Base-by-base conservation (phyloP, 2,113 vertebrate genomes). In the Cyrtonyx montezumae region DNA sequence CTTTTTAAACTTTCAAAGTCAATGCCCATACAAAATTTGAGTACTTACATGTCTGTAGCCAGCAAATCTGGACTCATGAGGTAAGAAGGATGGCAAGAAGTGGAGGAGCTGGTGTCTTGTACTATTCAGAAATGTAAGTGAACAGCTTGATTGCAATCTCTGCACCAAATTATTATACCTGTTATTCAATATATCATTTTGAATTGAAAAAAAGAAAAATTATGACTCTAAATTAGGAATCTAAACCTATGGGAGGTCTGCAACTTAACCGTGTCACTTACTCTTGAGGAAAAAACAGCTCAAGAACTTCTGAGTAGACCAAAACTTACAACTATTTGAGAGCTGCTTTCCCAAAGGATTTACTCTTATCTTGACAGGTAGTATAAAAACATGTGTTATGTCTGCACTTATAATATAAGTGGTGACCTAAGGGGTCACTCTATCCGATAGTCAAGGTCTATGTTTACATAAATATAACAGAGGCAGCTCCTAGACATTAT, bases 391-490 rank as follows among this genome's bases (percentile, higher is more conserved):
- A 84, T 89, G n/a, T 62, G 88, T 89, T 95, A 79, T 82, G 66
- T 87, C 88, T 95, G 84, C 69, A 87, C 51, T 96, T 93, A 90
- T 6, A 93, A 13, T 40, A 53, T 62, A 94, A 87, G 7, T 40
- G n/a, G 36, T 92, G 40, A 43, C 70, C 82, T 88, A 81, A 25
- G 49, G 49, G 70, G 25, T 73, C 86, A 91, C 84, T 85, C 96
- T 51, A 36, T 56, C 51, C 66, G 63, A 93, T 30, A 95, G 83
- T 70, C 71, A 94, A 61, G 71, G 83, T 92, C 75, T 96, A 42
- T 95, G 56, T 96, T 97, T 96, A 97, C 93, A 96, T 90, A 28
- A 95, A 79, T 96, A 81, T 94, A 96, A 96, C 48, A 92, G 51
- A 94, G 85, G 94, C 90, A 96, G 9, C 62, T 94, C 79, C 69